Conservation (phyloP, 2,113 vertebrate species). For the Felis catus region DNA sequence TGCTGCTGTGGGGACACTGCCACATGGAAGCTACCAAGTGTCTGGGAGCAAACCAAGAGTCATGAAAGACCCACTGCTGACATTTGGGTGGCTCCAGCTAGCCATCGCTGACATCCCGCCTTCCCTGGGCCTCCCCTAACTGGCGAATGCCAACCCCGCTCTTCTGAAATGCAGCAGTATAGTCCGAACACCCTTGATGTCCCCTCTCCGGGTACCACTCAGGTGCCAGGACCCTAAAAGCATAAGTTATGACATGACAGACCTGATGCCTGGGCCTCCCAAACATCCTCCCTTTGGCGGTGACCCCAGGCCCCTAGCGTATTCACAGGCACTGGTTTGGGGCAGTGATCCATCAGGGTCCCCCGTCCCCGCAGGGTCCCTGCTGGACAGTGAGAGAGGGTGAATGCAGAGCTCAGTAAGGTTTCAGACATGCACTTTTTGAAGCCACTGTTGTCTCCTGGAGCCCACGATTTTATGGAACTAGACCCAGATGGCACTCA, state of each 20-base stretch:
- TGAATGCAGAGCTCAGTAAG: background rate
- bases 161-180: background rate
- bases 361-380: background rate
- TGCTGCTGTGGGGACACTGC: background rate
- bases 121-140: background rate
- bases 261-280: background rate
- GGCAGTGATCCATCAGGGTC: too few species aligned
- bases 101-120: too few species aligned
- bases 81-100: too few species aligned
- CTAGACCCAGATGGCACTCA: background rate
- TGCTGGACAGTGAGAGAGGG: background rate
- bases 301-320: background rate
- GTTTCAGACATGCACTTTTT: background rate
- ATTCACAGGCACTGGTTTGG: rapidly evolving
- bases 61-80: background rate
- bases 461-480: background rate
- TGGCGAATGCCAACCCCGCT: background rate
- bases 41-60: background rate
- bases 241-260: too few species aligned
- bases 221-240: background rate
- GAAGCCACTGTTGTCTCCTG: background rate
- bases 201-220: background rate
- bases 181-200: background rate
- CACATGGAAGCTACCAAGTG: rapidly evolving
- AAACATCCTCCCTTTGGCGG: too few species aligned